Percentiles rank a stretch among this genome's conserved stretches.
phyloP scores from a whole-genome alignment of 1,140 invertebrate genomes.

The Episyrphus balteatus region DNA sequence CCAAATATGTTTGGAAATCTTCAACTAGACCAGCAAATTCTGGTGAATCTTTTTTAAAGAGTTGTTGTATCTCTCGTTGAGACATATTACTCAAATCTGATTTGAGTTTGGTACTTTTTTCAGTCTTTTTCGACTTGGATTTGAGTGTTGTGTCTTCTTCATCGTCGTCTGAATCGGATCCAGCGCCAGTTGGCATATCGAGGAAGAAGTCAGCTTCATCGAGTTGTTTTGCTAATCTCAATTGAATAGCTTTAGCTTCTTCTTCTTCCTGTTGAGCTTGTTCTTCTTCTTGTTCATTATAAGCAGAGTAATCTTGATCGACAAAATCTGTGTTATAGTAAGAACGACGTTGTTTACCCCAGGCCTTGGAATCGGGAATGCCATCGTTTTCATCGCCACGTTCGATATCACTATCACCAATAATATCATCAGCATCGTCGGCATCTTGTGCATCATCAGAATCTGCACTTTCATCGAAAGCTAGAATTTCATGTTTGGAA shows the following conservation, averaged over 20 bases:
- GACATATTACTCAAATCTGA: constrained; percentile 64
- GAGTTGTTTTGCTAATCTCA: constrained; percentile 62
- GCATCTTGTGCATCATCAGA: constrained; percentile 42
- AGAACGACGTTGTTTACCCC: constrained; percentile 67
- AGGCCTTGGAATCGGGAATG: constrained; percentile 68
- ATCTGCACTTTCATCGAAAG: constrained; percentile 41
- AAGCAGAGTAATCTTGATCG: constrained; percentile 71
- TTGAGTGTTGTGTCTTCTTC: constrained; percentile 19
- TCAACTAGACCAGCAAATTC: constrained; percentile 64
- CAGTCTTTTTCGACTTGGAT: constrained; percentile 14
- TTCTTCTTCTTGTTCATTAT: constrained; percentile 56
- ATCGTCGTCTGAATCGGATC: constrained; percentile 9
- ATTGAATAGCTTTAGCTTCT: constrained; percentile 73
- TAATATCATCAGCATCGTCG: constrained; percentile 32
- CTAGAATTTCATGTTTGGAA: constrained; percentile 54
- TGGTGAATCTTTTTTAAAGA: constrained; percentile 73
- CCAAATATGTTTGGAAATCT: constrained; percentile 64
- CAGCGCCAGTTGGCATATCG: constrained; percentile 35
- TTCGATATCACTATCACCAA: constrained; percentile 60
- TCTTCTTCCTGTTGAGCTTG: constrained; percentile 71
- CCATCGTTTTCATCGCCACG: constrained; percentile 52
- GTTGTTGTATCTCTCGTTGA: constrained; percentile 58
- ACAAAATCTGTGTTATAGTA: constrained; percentile 84
- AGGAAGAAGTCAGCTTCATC: constrained; percentile 71
- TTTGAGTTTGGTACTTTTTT: constrained; percentile 46